Base-by-base conservation (phyloP, 1,140 invertebrate species). In the Bradynema listronoti region DNA sequence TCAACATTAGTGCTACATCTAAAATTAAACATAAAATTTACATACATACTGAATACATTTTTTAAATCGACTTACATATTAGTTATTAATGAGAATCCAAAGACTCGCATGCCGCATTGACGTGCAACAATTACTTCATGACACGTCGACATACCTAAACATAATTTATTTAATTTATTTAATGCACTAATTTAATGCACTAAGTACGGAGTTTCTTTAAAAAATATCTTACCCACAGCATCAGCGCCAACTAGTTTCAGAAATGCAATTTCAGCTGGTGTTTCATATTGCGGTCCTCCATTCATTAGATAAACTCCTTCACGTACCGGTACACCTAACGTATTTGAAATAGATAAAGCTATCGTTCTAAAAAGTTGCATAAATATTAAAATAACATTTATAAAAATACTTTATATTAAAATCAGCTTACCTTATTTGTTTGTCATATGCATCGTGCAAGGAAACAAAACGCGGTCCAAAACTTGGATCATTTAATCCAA, bases 381-480 rank as follows among this genome's bases (percentile, higher is more conserved):
- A 3, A 78, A 80, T 14, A 11, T 61, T 11, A 16, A 19, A 7
- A 46, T 42, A 58, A 27, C 11, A 61, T 58, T 51, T 19, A 55
- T 55, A 52, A 56, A 30, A 58, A 3, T 22, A 58, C 1, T 58
- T 58, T 57, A n/a, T 14, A 56, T 0, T 54, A 32, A 52, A 24
- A 32, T 5, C 7, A 30, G 30, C 14, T 30, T 50, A 66, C 71
- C 72, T 65, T 7, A 75, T 45, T 25, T 79, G 56, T 45, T 65
- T 60, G 63, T 82, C 80, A 68, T 83, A 84, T 5, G 78, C 79
- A 56, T 79, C 68, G 22, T 81, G 80, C 50, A 83, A 67, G 11
- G 82, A 72, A 2, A 80, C 80, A 64, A 83, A 83, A 46, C 82
- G 66, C 25, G 79, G 72, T 32, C 82, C 82, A 76, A 82, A 83